These are phyloP conservation scores for Epirrhoe alternata DNA, from an alignment of 2,888 invertebrate genomes.

Conservation along the genomic window DNA sequence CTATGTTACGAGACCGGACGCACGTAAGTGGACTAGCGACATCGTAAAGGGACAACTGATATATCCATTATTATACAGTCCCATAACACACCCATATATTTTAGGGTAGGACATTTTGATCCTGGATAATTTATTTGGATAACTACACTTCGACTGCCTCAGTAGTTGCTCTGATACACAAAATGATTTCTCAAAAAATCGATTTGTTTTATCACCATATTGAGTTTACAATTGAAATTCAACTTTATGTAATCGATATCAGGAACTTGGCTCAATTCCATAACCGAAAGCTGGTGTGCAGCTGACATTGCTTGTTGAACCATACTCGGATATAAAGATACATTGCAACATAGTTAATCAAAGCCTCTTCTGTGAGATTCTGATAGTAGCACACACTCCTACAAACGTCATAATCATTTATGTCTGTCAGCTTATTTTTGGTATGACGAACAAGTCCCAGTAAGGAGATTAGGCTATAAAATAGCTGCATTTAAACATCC, in stretches of 20 bases:
- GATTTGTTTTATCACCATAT: neutral
- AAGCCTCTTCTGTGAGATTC: neutral
- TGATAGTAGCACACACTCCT: neutral
- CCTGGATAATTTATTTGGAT: neutral
- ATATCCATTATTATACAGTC: slow-evolving; percentile 45
- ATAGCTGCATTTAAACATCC: too few species aligned
- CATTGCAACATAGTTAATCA: neutral
- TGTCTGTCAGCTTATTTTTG: too few species aligned
- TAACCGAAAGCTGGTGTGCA: neutral
- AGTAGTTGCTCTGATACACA: neutral
- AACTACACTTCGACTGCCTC: neutral
- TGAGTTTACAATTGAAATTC: slow-evolving; percentile 2
- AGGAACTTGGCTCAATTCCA: neutral
- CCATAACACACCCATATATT: slow-evolving; percentile 46
- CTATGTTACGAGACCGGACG: slow-evolving; percentile 50
- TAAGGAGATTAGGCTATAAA: too few species aligned
- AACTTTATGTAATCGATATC: slow-evolving; percentile 4
- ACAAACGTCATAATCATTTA: too few species aligned
- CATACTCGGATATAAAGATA: too few species aligned
- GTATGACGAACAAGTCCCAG: too few species aligned
- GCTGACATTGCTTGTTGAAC: too few species aligned
- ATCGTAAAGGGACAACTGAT: slow-evolving; percentile 45
- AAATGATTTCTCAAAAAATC: neutral
- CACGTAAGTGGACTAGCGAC: slow-evolving; percentile 50
- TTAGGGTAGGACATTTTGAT: slow-evolving; percentile 28